Base-by-base conservation (phyloP, 2,888 invertebrate species). In the Mactromeris polynyma region DNA sequence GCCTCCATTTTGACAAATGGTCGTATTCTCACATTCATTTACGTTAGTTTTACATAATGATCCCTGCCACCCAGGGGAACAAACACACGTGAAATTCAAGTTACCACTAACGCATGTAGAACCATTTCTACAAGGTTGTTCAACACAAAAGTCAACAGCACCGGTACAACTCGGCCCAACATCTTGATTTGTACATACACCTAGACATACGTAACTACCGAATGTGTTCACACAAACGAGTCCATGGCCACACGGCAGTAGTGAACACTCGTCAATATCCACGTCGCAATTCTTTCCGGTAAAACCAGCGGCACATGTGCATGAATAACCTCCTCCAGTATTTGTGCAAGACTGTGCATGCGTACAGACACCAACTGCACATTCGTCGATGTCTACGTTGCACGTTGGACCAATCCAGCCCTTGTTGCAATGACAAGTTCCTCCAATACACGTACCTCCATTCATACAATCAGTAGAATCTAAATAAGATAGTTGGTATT, bases 161-260 rank as follows among this genome's bases (percentile, higher is more conserved):
- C 69, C 86, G 4, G 98, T 98, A 97, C 99, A 99, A n/a, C 98
- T 98, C 92, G 97, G 97, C 42, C 99, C 99, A 95, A 98, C 98
- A 97, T 98, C 98, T 0, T 99, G 99, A 93, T 98, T 98, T 58
- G 98, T 97, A 97, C 99, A 99, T 11, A 87, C 77, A 14, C 84
- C 84, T 69, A 98, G 97, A 97, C 99, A 99, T 96, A 98, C 98
- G 97, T 98, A 99, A 88, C 97, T 97, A 19, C 92, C 92, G 42
- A 87, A 89, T 11, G 92, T 85, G 42, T 92, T 92, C 33, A 90
- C 21, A 64, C 92, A 92, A 0, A 86, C 46, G 0, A 33, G 77
- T 6, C 88, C 87, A 38, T 79, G 81, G n/a, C 64, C 58, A 54
- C 92, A 92, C 26, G 91, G 88, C 3, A 54, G 36, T 3, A n/a